Evolutionary conservation across 2,888 invertebrate species (phyloP), one percentile per base, ranked within the genome.

Genomic region (Diplolepis rosae): DNA sequence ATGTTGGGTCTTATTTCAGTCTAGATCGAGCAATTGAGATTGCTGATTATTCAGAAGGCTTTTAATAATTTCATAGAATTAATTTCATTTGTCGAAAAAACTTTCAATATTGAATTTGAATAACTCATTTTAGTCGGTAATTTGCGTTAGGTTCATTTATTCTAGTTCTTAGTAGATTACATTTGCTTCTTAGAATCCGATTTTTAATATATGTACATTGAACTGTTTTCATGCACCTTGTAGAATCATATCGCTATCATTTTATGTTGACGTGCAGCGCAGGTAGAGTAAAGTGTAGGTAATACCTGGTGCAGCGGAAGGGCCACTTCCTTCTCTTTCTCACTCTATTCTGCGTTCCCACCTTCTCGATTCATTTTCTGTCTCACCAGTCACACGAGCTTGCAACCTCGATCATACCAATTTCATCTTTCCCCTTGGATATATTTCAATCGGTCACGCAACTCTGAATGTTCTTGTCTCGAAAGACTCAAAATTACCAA

Each of bases 251-350:
- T 56, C 5, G 13, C 56, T 56, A 56, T 56, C 35, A 61, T 39
- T 61, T 61, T 35, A 39, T 22, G 35, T 61, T 61, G 35, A 61
- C 56, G 35, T 61, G n/a, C n/a, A n/a, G n/a, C n/a, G n/a, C n/a
- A n/a, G n/a, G n/a, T n/a, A n/a, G n/a, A n/a, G n/a, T n/a, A n/a
- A n/a, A n/a, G n/a, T n/a, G 56, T 11, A 61, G 24, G 35, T 61
- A 61, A 61, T 61, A 61, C 35, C 56, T 61, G 13, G 71, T 74
- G 76, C 71, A 74, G 68, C 79, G 76, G 79, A 80, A 80, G 81
- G 71, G 73, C 66, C 66, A 65, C 79, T 80, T 80, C 80, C 80
- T 80, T 70, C 76, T 30, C 35, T 24, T 4, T 65, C 30, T 69
- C 66, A 65, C 56, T 56, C 42, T 69, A 9, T n/a, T 39, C 54